A percentile compares a stretch with the other conserved stretches of the same genome.
phyloP scores from a whole-genome alignment of 2,888 invertebrate species.

The Drosophila colorata region DNA sequence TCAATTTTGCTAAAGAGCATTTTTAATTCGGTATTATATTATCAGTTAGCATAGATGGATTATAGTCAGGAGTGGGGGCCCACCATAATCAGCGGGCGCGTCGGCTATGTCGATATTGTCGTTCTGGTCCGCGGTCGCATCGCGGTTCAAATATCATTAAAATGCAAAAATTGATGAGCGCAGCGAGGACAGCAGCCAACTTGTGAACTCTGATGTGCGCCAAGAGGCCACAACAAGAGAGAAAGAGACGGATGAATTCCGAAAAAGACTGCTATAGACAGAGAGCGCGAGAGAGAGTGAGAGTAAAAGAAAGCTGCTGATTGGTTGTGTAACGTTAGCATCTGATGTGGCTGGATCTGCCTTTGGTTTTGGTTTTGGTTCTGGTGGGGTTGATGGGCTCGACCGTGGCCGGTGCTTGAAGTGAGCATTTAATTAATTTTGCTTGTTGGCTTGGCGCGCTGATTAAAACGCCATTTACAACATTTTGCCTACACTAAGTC shows the following conservation, averaged over 20 bases:
- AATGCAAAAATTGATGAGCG: conserved; percentile 75
- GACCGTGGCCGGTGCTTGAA: conserved; percentile 34
- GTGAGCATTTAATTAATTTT: conserved; percentile 74
- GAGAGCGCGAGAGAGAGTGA: background rate
- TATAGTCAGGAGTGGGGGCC: conserved; percentile 4
- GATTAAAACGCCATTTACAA: conserved; percentile 74
- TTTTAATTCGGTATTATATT: background rate
- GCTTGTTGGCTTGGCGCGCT: conserved; percentile 60
- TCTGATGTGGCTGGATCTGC: background rate
- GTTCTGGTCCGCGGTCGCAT: conserved; percentile 39
- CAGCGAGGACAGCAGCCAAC: conserved; percentile 29
- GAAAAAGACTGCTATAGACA: background rate
- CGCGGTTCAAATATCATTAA: conserved; percentile 75
- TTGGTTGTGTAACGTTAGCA: conserved; percentile 2
- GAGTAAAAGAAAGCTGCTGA: background rate
- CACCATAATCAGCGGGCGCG: conserved; percentile 18
- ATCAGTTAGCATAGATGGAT: conserved; percentile 6
- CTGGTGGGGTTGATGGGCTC: background rate
- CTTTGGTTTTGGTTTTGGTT: background rate
- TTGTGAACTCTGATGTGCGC: conserved; percentile 23
- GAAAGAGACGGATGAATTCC: too few species aligned
- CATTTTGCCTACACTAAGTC: conserved; percentile 57
- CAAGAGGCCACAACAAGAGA: background rate
- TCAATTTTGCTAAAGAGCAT: conserved; percentile 3
- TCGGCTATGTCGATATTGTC: conserved; percentile 15